phyloP scores from a whole-genome alignment of 2,113 vertebrate genomes.

The Pomatorhinus ruficollis region DNA sequence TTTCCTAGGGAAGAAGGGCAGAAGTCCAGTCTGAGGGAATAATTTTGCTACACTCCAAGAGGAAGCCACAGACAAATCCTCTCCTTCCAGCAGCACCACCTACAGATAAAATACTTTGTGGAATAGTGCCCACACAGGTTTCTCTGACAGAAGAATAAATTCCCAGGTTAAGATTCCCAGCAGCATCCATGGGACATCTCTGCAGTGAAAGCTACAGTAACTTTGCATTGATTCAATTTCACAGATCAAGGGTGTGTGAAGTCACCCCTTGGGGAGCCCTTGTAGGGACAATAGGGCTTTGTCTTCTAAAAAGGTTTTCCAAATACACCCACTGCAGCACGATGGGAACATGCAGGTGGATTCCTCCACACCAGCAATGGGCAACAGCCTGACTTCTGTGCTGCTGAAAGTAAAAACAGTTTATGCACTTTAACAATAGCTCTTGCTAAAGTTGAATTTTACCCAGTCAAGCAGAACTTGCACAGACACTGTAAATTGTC shows the following conservation, averaged over 20 bases:
- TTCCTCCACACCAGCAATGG: not conserved
- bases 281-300: not conserved
- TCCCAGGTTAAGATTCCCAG: not conserved
- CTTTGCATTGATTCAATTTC: not conserved
- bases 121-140: not conserved
- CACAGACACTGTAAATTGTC: conserved; percentile 21
- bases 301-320: not conserved
- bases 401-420: not conserved
- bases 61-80: not conserved
- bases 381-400: not conserved
- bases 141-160: not conserved
- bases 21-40: not conserved
- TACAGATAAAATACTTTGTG: not conserved
- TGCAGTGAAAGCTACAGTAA: not conserved
- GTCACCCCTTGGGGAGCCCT: not conserved
- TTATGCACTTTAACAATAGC: not conserved
- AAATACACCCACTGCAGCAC: not conserved
- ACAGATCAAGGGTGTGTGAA: not conserved
- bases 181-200: not conserved
- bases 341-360: not conserved
- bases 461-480: conserved; percentile 16
- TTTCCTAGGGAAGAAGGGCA: not conserved
- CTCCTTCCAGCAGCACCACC: not conserved
- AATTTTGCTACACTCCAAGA: not conserved
- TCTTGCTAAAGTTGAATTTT: not conserved